Base-by-base conservation (phyloP, 2,113 vertebrate species). In the Emydura subglobosa region DNA sequence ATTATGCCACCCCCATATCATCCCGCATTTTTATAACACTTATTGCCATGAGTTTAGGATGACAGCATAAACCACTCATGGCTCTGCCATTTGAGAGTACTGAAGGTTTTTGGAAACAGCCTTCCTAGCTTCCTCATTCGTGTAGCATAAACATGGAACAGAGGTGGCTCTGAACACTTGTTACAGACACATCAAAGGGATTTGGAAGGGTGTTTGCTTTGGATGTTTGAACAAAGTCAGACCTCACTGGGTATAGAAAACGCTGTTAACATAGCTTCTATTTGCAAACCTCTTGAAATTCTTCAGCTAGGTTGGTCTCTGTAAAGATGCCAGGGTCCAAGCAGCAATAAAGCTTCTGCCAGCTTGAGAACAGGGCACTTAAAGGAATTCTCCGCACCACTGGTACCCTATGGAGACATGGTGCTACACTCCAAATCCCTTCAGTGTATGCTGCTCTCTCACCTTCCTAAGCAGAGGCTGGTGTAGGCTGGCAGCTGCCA, bases 11-110 rank as follows among this genome's bases (percentile, higher is more conserved):
- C 8, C 57, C 65, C n/a, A 11, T 24, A 74, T 39, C 21, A 74
- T 6, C 68, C 39, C 10, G 4, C 17, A 19, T n/a, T 72, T 72
- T 72, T 21, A 72, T 39, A n/a, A 39, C 4, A 8, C 17, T 61
- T 61, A 29, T 29, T 27, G 57, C 57, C 27, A 59, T 59, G 11
- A 59, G 25, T 61, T 61, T 61, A 61, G 27, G 11, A 0, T 24
- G 57, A 54, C 1, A 90, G n/a, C 0, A 1, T 42, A 88, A 91
- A 53, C 10, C 68, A 90, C 34, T 78, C 83, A 55, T 0, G 6
- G 54, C 13, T 19, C 22, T 79, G 76, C 55, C 61, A 89, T 72
- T 22, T 0, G 0, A 29, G 57, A 59, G 29, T 27, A 61, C 57
- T 57, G 55, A 57, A 93, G 79, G 39, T 25, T 57, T 72, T 39